These are phyloP conservation scores for Falco punctatus DNA, from an alignment of 2,113 vertebrate species.

Conservation along the genomic window DNA sequence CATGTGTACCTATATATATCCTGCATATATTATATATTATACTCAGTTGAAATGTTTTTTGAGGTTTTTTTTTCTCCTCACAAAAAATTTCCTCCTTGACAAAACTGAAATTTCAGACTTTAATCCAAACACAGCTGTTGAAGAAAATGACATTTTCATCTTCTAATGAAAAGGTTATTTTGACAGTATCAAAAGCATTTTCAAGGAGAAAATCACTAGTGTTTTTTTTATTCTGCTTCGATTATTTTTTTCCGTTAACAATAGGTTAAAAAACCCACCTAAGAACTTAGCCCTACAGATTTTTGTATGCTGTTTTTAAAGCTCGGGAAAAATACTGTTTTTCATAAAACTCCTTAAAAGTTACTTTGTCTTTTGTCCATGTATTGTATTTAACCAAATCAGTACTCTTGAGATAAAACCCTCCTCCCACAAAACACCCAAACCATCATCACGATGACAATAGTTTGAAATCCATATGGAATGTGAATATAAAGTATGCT, in stretches of 20 bases:
- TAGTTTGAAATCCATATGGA: slow-evolving; percentile 32
- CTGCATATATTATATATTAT: slow-evolving; percentile 60
- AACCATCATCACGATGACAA: not conserved
- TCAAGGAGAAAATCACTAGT: not conserved
- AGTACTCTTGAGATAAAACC: not conserved
- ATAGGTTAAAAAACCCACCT: not conserved
- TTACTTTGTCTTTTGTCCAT: not conserved
- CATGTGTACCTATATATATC: slow-evolving; percentile 67
- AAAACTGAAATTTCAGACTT: slow-evolving; percentile 37
- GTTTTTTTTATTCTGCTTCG: not conserved
- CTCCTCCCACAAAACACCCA: not conserved
- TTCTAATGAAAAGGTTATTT: slow-evolving; percentile 46
- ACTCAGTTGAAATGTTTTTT: not conserved
- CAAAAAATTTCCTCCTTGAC: slow-evolving; percentile 4
- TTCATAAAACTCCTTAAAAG: not conserved
- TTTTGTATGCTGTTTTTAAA: not conserved
- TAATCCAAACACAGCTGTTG: slow-evolving; percentile 11
- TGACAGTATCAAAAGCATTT: not conserved
- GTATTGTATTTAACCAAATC: slow-evolving; percentile 4
- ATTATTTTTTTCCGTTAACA: not conserved
- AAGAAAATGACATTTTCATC: slow-evolving; percentile 6
- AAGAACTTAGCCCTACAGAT: not conserved
- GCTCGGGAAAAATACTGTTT: not conserved
- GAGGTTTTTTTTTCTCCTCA: not conserved
- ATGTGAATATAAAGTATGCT: not conserved